Evolutionary conservation across 2,113 vertebrate genomes (phyloP).

Genomic region (Mystacornis crossleyi): DNA sequence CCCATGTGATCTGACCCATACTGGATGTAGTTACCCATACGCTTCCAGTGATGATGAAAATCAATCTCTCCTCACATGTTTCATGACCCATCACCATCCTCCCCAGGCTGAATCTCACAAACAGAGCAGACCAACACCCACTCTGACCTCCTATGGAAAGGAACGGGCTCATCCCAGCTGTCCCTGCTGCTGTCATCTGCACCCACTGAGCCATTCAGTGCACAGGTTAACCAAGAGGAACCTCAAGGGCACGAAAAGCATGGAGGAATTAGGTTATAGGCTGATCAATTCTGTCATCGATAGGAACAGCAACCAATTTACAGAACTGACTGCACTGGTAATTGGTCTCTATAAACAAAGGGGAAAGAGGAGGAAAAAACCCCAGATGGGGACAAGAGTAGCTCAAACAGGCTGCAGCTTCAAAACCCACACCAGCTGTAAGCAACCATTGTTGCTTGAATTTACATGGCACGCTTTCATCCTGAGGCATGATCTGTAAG

Average conservation of each 20-base stretch:
- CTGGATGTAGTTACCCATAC: not conserved
- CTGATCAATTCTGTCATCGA: not conserved
- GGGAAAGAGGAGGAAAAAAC: not conserved
- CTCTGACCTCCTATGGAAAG: not conserved
- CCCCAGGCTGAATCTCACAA: not conserved
- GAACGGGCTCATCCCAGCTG: not conserved
- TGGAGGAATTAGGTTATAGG: not conserved
- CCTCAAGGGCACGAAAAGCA: not conserved
- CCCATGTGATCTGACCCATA: not conserved
- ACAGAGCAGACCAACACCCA: not conserved
- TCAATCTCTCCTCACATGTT: not conserved
- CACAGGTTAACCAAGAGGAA: not conserved
- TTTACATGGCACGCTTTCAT: not conserved
- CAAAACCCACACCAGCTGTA: not conserved
- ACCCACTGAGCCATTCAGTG: fast-evolving
- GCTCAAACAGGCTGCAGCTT: not conserved
- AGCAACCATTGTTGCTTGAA: not conserved
- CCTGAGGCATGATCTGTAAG: not conserved
- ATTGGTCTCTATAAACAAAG: not conserved
- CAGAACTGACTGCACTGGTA: not conserved
- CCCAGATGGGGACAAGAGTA: not conserved
- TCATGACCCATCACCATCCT: not conserved
- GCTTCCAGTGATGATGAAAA: not conserved
- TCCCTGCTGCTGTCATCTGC: fast-evolving
- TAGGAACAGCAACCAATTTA: not conserved